These are phyloP conservation scores for Rotaria magnacalcarata DNA, from an alignment of 2,888 invertebrate species.

Conservation along the genomic window DNA sequence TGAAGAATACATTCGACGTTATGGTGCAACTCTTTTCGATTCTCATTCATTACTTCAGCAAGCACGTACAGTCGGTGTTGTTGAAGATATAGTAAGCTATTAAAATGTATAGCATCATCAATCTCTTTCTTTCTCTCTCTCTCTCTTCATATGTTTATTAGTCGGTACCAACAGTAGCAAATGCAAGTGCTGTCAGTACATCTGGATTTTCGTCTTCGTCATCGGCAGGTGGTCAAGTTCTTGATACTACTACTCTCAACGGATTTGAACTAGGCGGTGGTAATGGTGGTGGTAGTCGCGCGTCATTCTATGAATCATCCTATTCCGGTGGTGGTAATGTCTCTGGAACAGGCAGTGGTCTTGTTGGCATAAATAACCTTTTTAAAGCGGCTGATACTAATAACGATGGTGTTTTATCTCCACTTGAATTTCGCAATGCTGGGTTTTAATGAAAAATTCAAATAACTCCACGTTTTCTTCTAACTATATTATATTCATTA, in stretches of 20 bases:
- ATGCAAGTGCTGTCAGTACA: neutral
- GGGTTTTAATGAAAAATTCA: neutral
- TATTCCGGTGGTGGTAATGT: neutral
- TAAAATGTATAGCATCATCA: neutral
- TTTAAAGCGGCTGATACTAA: neutral
- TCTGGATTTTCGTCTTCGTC: neutral
- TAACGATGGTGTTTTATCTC: neutral
- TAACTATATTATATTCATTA: neutral
- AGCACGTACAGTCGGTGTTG: neutral
- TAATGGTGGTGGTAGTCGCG: neutral
- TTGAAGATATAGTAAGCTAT: neutral
- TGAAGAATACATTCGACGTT: constrained; percentile 37
- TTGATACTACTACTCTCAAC: neutral
- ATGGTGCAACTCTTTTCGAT: neutral
- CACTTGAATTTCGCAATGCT: neutral
- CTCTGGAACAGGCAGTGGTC: neutral
- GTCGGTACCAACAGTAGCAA: neutral
- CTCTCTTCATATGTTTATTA: neutral
- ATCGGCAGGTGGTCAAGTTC: neutral
- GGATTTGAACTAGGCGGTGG: neutral
- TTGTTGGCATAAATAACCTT: neutral
- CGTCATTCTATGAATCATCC: neutral
- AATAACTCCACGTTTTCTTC: neutral
- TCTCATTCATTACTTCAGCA: neutral
- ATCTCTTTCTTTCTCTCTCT: too few species aligned